A percentile compares a stretch with the other conserved stretches of the same genome.
Conservation (phyloP, 2,113 vertebrate genomes). For the Daboia siamensis region DNA sequence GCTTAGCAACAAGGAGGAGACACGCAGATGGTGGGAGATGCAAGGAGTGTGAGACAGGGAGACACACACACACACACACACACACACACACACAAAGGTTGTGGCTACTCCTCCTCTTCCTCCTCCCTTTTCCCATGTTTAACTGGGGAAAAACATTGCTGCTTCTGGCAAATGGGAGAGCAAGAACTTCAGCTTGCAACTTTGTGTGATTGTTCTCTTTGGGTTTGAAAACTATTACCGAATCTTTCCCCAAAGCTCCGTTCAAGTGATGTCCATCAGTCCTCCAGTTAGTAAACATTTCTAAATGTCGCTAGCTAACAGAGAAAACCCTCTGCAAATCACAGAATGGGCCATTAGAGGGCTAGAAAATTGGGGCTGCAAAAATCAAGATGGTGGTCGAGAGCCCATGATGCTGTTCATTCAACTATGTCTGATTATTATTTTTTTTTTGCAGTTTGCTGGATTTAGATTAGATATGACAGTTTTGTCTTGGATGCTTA, state of each 20-base stretch:
- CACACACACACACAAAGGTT: neutral
- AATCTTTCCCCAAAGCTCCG: neutral
- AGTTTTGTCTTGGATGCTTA: fast-evolving
- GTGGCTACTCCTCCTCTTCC: neutral
- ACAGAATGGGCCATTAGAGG: neutral
- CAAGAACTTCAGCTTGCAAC: neutral
- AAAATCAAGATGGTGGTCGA: neutral
- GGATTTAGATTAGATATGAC: neutral
- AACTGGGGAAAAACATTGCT: neutral
- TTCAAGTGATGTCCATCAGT: neutral
- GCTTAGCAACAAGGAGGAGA: slow-evolving; percentile 13
- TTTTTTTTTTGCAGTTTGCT: neutral
- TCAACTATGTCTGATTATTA: neutral
- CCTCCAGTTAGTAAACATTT: neutral
- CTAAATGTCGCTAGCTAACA: neutral
- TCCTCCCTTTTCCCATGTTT: neutral
- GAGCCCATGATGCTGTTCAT: neutral
- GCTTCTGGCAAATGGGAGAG: neutral
- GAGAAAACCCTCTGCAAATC: neutral
- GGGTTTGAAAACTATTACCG: neutral
- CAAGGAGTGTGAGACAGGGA: neutral
- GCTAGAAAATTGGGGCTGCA: neutral
- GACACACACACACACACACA: too few relatives aligned
- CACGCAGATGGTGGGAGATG: neutral
- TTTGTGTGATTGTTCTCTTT: neutral